A percentile compares a stretch with the other conserved stretches of the same genome.
These are phyloP conservation scores for Bombus sibiricus DNA, from an alignment of 1,140 invertebrate genomes.

Conservation along the genomic window DNA sequence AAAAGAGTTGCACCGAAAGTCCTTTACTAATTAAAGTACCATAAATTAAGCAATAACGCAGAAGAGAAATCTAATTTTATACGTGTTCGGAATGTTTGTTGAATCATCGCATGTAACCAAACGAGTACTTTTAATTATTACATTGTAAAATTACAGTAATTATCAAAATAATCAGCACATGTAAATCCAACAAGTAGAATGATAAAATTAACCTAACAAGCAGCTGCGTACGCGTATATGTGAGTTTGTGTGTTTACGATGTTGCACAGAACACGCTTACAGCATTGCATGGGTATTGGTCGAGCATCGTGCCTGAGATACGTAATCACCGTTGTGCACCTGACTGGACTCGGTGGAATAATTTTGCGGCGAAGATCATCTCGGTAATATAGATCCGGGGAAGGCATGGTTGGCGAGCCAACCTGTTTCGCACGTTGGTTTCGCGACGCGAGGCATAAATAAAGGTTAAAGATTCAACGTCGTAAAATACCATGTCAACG, in stretches of 20 bases:
- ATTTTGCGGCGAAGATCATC: slow-evolving; percentile 50
- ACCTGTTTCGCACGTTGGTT: neutral
- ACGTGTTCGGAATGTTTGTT: neutral
- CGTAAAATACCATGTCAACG: neutral
- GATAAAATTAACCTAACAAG: slow-evolving; percentile 42
- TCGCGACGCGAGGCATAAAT: slow-evolving; percentile 11
- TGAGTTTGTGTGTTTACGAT: slow-evolving; percentile 18
- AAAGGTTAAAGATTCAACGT: slow-evolving; percentile 17
- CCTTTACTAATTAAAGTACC: too few relatives aligned
- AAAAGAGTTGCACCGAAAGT: too few relatives aligned
- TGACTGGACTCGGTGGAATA: slow-evolving; percentile 53
- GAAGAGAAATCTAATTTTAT: too few relatives aligned
- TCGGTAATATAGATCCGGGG: slow-evolving; percentile 41
- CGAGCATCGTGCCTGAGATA: slow-evolving; percentile 39
- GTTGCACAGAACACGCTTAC: slow-evolving; percentile 13
- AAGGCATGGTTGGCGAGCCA: neutral
- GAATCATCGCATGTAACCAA: neutral
- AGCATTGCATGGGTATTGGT: slow-evolving; percentile 19
- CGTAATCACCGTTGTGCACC: slow-evolving; percentile 53
- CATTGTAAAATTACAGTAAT: neutral
- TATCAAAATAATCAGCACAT: slow-evolving; percentile 5
- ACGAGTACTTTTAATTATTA: neutral
- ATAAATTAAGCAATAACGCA: neutral
- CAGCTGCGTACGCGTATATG: neutral
- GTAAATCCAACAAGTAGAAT: neutral